A percentile compares a stretch with the other conserved stretches of the same genome.
phyloP scores from a whole-genome alignment of 2,888 invertebrate genomes.

The Polymixis flavicincta region DNA sequence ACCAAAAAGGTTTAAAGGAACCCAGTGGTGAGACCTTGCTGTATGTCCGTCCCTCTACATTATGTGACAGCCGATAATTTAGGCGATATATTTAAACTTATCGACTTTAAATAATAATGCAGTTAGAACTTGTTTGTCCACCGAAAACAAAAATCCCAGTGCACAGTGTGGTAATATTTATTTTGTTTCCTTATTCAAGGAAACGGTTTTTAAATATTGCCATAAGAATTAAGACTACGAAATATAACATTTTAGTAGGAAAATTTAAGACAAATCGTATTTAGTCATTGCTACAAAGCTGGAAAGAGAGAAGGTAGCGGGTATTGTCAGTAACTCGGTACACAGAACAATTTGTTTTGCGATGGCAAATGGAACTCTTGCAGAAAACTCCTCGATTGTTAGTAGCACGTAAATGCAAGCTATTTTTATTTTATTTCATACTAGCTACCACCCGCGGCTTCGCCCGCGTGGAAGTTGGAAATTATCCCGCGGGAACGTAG shows the following conservation, averaged over 20 bases:
- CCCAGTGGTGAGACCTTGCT: constrained; percentile 36
- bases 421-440: not conserved
- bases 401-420: not conserved
- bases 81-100: constrained; percentile 1
- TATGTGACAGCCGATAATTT: constrained; percentile 23
- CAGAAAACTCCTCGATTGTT: not conserved
- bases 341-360: not conserved
- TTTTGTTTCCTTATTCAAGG: not conserved
- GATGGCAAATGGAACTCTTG: not conserved
- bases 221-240: not conserved
- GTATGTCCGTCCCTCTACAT: constrained; percentile 17
- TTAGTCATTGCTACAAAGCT: not conserved
- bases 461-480: too few species aligned
- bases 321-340: not conserved
- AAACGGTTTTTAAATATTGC: not conserved
- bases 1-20: constrained; percentile 62
- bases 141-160: not conserved
- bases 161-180: not conserved
- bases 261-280: not conserved
- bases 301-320: not conserved
- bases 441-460: too few species aligned
- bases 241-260: not conserved
- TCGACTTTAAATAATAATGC: constrained; percentile 12
- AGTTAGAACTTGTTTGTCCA: constrained; percentile 8
- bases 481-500: too few species aligned